Conservation (phyloP, 2,113 vertebrate genomes). For the Dinomys branickii region DNA sequence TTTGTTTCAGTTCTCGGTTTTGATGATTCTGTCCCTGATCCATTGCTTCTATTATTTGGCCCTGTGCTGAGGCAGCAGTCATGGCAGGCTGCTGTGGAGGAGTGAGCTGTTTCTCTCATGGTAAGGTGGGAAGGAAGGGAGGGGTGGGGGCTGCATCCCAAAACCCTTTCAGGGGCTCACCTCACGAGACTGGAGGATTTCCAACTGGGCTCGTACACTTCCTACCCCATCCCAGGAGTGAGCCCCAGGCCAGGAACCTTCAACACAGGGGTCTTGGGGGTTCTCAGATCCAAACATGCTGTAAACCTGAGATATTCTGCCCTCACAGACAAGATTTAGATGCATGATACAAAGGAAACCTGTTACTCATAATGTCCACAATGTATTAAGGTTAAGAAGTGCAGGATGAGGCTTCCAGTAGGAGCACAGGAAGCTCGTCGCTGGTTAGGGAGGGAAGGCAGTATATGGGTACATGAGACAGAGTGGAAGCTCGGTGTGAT, state of each 20-base stretch:
- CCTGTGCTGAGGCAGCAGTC: neutral
- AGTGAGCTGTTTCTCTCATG: neutral
- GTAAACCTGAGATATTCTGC: neutral
- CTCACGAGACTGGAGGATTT: neutral
- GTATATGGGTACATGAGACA: neutral
- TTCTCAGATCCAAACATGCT: neutral
- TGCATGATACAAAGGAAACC: neutral
- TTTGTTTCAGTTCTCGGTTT: neutral
- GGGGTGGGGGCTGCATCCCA: neutral
- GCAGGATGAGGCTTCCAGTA: neutral
- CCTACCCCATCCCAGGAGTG: neutral
- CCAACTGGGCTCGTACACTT: neutral
- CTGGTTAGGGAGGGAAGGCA: neutral
- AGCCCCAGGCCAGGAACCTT: neutral
- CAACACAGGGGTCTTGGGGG: neutral
- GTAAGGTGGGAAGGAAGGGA: neutral
- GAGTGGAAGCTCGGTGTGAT: neutral
- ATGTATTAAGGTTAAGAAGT: neutral
- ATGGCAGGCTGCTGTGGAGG: neutral
- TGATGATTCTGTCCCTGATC: neutral
- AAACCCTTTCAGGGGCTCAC: neutral
- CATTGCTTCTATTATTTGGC: neutral
- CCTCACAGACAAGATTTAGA: neutral
- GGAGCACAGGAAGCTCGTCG: neutral
- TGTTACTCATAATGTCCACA: slow-evolving; percentile 1